Evolutionary conservation across 2,888 invertebrate genomes (phyloP).

Genomic region (Ptychoptera albimana): DNA sequence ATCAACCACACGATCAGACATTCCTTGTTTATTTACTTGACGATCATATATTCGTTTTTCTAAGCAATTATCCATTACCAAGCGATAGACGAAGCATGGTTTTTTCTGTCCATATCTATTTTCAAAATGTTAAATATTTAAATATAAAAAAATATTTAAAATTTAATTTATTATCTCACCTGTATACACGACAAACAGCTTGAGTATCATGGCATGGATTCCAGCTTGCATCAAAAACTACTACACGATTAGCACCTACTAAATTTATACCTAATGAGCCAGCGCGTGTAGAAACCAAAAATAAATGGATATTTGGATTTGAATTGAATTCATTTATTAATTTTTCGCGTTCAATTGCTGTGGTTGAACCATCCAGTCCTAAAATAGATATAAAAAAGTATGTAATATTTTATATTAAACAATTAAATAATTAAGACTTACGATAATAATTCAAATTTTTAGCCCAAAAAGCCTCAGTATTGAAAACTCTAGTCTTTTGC

Average conservation of each 20-base stretch:
- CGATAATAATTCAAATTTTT: constrained; percentile 80
- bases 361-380: constrained; percentile 92
- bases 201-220: constrained; percentile 98
- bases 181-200: constrained; percentile 91
- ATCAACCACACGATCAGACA: constrained; percentile 96
- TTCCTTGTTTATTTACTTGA: constrained; percentile 96
- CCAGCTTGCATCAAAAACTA: constrained; percentile 97
- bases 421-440: constrained; percentile 40
- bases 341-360: constrained; percentile 85
- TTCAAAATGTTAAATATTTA: constrained; percentile 16
- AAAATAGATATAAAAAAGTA: constrained; percentile 7
- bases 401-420: constrained; percentile 3
- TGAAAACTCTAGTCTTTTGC: constrained; percentile 51
- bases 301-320: constrained; percentile 71
- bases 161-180: no score
- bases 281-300: constrained; percentile 91
- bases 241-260: constrained; percentile 91
- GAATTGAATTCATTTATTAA: constrained; percentile 92
- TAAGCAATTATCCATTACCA: constrained; percentile 92
- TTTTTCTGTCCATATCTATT: constrained; percentile 79
- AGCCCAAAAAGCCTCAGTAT: constrained; percentile 60
- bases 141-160: constrained; percentile 25
- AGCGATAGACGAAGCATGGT: constrained; percentile 86
- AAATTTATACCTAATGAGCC: constrained; percentile 95
- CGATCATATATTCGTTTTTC: constrained; percentile 97